Evolutionary conservation across 2,113 vertebrate genomes (phyloP).

Genomic region (Oncorhynchus tshawytscha): DNA sequence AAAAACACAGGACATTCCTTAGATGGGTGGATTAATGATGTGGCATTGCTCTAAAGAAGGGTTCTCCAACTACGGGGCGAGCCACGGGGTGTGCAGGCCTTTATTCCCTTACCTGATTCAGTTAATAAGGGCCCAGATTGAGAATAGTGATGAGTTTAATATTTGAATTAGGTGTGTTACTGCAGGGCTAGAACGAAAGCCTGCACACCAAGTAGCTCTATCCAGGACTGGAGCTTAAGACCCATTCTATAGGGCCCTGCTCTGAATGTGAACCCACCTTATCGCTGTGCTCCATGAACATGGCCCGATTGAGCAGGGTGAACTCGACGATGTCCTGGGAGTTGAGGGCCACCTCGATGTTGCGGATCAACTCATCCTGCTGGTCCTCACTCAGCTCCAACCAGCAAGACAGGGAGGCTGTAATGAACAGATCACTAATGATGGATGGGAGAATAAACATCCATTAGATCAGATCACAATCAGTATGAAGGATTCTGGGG

Average conservation of each 20-base stretch:
- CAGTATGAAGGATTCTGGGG: too few species aligned
- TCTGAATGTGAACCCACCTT: conserved; percentile 75
- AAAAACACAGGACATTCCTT: conserved; percentile 3
- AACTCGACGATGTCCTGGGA: conserved; percentile 98
- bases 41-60: not conserved
- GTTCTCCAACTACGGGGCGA: too few species aligned
- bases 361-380: conserved; percentile 96
- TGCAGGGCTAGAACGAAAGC: too few species aligned
- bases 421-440: conserved; percentile 93
- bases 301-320: conserved; percentile 94
- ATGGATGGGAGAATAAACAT: not conserved
- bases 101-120: too few species aligned
- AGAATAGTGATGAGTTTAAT: too few species aligned
- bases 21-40: not conserved
- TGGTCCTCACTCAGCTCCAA: conserved; percentile 97
- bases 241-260: too few species aligned
- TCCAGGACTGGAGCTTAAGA: too few species aligned
- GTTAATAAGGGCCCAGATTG: too few species aligned
- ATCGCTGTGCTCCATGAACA: conserved; percentile 99
- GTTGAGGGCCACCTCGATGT: conserved; percentile 93
- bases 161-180: too few species aligned
- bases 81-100: too few species aligned
- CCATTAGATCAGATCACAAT: too few species aligned
- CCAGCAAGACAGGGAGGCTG: conserved; percentile 97
- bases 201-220: too few species aligned